Evolutionary conservation across 2,888 invertebrate species (phyloP).

Genomic region (Hyposoter dolosus): DNA sequence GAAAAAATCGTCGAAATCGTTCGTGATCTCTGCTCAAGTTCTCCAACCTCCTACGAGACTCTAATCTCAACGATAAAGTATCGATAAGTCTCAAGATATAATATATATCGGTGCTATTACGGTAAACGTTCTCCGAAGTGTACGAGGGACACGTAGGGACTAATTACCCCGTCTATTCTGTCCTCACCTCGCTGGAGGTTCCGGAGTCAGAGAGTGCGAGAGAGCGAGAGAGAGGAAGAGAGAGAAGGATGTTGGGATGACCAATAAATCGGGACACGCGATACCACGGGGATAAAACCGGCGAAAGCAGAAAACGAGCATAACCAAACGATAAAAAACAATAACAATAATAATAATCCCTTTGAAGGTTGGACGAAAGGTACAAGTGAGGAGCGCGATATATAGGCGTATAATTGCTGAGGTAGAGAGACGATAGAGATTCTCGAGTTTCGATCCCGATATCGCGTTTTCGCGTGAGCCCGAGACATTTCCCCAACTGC

Average conservation of each 20-base stretch:
- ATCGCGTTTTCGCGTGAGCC: constrained; percentile 56
- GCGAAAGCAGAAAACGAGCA: constrained; percentile 38
- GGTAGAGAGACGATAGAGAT: constrained; percentile 48
- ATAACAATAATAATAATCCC: constrained; percentile 31
- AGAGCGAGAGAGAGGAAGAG: neutral
- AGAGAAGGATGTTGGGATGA: constrained; percentile 7
- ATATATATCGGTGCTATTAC: constrained; percentile 29
- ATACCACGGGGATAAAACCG: constrained; percentile 47
- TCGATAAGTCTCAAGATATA: constrained; percentile 15
- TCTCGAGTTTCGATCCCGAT: constrained; percentile 63
- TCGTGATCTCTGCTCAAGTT: neutral
- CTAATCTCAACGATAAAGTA: constrained; percentile 29
- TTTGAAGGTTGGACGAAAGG: constrained; percentile 44
- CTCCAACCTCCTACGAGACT: constrained; percentile 14
- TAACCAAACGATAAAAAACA: neutral
- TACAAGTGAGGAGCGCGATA: neutral
- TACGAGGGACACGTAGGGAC: constrained; percentile 37
- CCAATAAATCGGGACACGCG: constrained; percentile 63
- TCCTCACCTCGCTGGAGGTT: constrained; percentile 53
- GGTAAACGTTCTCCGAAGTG: constrained; percentile 7
- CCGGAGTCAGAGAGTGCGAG: neutral
- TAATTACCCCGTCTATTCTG: constrained; percentile 65
- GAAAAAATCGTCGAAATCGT: neutral
- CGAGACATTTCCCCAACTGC: constrained; percentile 40
- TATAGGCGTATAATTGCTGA: constrained; percentile 46